These are phyloP conservation scores for Nycteola revayana DNA, from an alignment of 2,888 invertebrate genomes.

Conservation along the genomic window DNA sequence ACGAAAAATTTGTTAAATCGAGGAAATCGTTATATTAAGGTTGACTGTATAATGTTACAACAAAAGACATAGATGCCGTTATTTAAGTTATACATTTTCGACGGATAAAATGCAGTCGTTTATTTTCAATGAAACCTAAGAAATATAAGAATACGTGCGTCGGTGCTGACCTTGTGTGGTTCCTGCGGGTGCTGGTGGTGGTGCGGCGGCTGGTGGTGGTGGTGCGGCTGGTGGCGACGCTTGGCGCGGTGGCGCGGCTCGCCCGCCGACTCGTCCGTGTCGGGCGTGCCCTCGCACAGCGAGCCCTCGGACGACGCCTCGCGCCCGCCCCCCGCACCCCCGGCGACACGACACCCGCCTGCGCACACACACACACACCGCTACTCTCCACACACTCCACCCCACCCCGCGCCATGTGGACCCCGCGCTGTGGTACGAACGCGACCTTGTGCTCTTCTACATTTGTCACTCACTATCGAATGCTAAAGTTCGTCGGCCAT, in stretches of 20 bases:
- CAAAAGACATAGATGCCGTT: too few species aligned
- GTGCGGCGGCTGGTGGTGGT: conserved; percentile 61
- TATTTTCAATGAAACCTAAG: too few species aligned
- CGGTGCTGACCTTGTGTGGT: conserved; percentile 42
- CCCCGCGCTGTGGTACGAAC: too few species aligned
- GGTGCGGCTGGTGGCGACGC: conserved; percentile 70
- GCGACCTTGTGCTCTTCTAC: too few species aligned
- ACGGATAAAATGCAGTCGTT: too few species aligned
- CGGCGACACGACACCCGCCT: conserved; percentile 22
- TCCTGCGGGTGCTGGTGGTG: conserved; percentile 28
- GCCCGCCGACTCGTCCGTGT: conserved; percentile 86
- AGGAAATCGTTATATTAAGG: too few species aligned
- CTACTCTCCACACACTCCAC: neutral
- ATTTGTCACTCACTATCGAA: too few species aligned
- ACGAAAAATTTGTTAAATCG: too few species aligned
- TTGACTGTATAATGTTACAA: too few species aligned
- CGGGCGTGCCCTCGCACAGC: conserved; percentile 86
- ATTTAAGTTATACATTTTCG: too few species aligned
- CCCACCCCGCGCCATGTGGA: neutral
- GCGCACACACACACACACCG: conserved; percentile 8
- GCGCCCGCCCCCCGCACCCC: conserved; percentile 54
- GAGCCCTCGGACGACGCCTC: conserved; percentile 87
- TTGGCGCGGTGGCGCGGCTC: conserved; percentile 72
- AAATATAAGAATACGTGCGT: too few species aligned
- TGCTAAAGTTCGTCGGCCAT: too few species aligned